Conservation (phyloP, 2,797 vertebrate genomes). For the Yasuhikotakia modesta region DNA sequence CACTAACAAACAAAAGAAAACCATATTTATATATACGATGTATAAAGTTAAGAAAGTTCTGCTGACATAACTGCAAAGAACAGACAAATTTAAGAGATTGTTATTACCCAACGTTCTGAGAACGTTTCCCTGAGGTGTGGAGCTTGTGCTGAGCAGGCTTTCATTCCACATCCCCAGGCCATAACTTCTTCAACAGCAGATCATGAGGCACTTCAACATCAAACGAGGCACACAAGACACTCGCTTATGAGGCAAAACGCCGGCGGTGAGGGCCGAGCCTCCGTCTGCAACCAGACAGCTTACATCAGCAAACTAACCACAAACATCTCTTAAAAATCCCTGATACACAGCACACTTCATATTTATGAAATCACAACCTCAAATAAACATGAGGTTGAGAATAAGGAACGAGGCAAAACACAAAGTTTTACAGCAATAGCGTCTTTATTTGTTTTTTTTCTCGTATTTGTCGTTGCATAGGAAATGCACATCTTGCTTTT, state of each 20-base stretch:
- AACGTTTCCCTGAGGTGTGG: background rate
- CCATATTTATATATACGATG: too few species aligned
- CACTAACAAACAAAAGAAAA: too few species aligned
- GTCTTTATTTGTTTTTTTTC: slow-evolving; percentile 87
- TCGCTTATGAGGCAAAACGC: slow-evolving; percentile 40
- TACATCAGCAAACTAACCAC: slow-evolving; percentile 52
- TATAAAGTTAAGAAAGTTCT: too few species aligned
- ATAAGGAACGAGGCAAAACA: slow-evolving; percentile 60
- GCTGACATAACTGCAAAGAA: too few species aligned
- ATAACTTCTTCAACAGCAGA: slow-evolving; percentile 21
- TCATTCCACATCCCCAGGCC: slow-evolving; percentile 28
- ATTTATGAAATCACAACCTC: slow-evolving; percentile 36
- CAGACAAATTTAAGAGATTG: too few species aligned
- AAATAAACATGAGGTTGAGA: background rate
- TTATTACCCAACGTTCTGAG: too few species aligned
- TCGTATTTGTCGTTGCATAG: slow-evolving; percentile 90
- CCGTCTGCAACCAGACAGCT: slow-evolving; percentile 49
- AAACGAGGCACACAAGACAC: slow-evolving; percentile 47
- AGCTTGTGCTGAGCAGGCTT: background rate
- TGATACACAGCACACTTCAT: slow-evolving; percentile 39
- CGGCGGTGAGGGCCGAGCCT: slow-evolving; percentile 39
- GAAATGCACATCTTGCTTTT: slow-evolving; percentile 99
- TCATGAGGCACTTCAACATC: slow-evolving; percentile 40
- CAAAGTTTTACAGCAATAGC: slow-evolving; percentile 86
- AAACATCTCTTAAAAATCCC: slow-evolving; percentile 50